Percentiles rank a stretch among this genome's conserved stretches.
phyloP scores from a whole-genome alignment of 2,113 vertebrate species.

The Podarcis raffonei region DNA sequence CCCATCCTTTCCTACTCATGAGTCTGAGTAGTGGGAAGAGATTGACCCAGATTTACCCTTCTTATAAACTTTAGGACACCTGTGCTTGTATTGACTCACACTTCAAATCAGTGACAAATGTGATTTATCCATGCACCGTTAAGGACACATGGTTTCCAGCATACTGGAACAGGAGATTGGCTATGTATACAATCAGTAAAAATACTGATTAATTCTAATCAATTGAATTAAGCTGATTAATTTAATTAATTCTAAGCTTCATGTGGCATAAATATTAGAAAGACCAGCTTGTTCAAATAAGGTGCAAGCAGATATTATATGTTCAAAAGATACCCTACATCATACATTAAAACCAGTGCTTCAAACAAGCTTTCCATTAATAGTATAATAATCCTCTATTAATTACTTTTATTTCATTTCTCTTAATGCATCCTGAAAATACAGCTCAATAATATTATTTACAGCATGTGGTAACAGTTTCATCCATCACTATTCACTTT shows the following conservation, averaged over 20 bases:
- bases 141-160: not conserved
- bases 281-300: conserved; percentile 27
- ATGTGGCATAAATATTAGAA: conserved; percentile 34
- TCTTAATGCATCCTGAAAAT: conserved; percentile 22
- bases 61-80: not conserved
- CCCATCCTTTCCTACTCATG: no score
- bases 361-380: conserved; percentile 28
- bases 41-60: not conserved
- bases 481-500: conserved; percentile 36
- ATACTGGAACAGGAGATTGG: not conserved
- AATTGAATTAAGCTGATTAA: no score
- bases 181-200: not conserved
- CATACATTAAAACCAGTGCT: conserved; percentile 9
- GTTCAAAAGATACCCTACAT: not conserved
- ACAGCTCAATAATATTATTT: conserved; percentile 45
- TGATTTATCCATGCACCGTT: not conserved
- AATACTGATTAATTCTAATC: no score
- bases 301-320: not conserved
- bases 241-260: conserved; percentile 1
- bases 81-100: not conserved
- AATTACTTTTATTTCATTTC: conserved; percentile 47
- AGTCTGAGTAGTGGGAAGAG: not conserved
- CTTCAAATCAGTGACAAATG: not conserved
- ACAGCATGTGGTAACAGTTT: conserved; percentile 25
- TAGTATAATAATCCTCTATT: conserved; percentile 47